phyloP scores from a whole-genome alignment of 1,140 invertebrate species.

The Brachionus plicatilis region DNA sequence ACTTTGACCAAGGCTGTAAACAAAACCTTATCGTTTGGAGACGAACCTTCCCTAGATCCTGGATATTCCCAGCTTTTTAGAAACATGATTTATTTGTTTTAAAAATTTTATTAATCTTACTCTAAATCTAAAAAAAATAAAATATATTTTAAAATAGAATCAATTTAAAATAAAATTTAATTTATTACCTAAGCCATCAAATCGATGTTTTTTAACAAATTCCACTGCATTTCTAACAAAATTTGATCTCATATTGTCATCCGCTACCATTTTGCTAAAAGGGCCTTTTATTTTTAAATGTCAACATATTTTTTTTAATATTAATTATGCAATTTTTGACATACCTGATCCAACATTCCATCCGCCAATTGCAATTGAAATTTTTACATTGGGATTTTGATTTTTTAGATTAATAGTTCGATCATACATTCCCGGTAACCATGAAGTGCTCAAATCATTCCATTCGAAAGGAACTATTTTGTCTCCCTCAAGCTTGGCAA shows the following conservation, averaged over 20 bases:
- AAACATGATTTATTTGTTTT: not conserved
- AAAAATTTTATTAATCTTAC: slow-evolving; percentile 61
- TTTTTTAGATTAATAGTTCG: slow-evolving; percentile 26
- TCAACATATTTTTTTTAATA: slow-evolving; percentile 50
- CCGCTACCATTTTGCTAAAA: slow-evolving; percentile 70
- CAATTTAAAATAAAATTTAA: slow-evolving; percentile 72
- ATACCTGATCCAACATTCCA: slow-evolving; percentile 76
- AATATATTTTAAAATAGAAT: slow-evolving; percentile 84
- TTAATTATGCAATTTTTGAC: slow-evolving; percentile 46
- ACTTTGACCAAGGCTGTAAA: slow-evolving; percentile 57
- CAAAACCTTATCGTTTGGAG: slow-evolving; percentile 57
- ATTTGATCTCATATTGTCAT: slow-evolving; percentile 52
- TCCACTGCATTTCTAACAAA: slow-evolving; percentile 41
- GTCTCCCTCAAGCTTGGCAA: slow-evolving; percentile 64
- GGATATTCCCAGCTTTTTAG: slow-evolving; percentile 67
- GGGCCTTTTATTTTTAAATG: slow-evolving; percentile 62
- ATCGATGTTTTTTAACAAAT: slow-evolving; percentile 57
- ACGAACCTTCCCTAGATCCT: slow-evolving; percentile 41
- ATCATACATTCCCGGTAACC: slow-evolving; percentile 13
- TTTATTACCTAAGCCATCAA: slow-evolving; percentile 37
- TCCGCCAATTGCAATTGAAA: not conserved
- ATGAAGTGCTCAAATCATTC: slow-evolving; percentile 65
- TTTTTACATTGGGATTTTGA: not conserved
- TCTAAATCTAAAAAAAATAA: slow-evolving; percentile 77
- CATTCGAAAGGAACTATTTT: slow-evolving; percentile 72